Evolutionary conservation across 2,888 invertebrate species (phyloP).

Genomic region (Sarcophaga caerulescens): DNA sequence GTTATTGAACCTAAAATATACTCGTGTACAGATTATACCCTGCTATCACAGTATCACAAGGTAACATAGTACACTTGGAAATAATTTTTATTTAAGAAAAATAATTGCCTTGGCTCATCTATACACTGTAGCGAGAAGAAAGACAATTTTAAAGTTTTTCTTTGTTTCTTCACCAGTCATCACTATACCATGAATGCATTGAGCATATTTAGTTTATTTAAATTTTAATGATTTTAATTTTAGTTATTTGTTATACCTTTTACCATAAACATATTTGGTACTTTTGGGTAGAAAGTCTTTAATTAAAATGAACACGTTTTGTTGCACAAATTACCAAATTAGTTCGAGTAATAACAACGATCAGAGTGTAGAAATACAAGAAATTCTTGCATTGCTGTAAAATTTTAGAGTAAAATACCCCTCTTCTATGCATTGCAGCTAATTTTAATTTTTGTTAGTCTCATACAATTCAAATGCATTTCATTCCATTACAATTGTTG

Average conservation of each 20-base stretch:
- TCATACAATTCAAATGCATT: conserved; percentile 62
- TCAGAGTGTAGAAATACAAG: not conserved
- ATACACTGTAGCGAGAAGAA: not conserved
- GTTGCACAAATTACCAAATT: conserved; percentile 67
- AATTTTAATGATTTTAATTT: conserved; percentile 49
- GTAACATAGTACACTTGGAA: no score
- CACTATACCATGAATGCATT: not conserved
- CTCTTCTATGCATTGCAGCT: conserved; percentile 54
- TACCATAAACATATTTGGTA: not conserved
- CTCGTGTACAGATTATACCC: not conserved
- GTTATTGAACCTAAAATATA: not conserved
- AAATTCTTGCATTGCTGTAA: no score
- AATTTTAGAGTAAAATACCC: not conserved
- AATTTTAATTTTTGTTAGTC: conserved; percentile 51
- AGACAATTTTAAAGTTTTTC: conserved; percentile 52
- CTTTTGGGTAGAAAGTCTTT: conserved; percentile 40
- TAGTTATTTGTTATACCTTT: conserved; percentile 44
- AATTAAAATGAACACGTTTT: conserved; percentile 68
- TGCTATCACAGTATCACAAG: no score
- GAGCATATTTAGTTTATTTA: conserved; percentile 45
- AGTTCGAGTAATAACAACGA: conserved; percentile 13
- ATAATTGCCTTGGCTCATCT: not conserved
- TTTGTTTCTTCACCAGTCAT: not conserved
- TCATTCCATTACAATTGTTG: conserved; percentile 47
- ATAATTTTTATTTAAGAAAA: not conserved